These are phyloP conservation scores for Amiota communis DNA, from an alignment of 2,888 invertebrate genomes.

Conservation along the genomic window DNA sequence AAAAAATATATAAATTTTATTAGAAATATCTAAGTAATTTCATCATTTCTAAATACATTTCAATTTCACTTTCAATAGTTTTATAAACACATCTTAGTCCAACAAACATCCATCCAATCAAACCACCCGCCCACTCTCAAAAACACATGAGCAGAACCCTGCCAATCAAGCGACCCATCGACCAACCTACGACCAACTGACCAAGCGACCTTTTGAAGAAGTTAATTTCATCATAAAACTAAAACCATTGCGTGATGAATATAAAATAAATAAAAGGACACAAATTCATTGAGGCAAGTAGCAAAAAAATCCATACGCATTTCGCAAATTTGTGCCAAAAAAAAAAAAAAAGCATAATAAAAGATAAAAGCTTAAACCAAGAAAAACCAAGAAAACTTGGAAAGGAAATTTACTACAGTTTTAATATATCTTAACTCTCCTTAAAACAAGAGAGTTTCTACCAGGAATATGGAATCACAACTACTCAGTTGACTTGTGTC, in stretches of 20 bases:
- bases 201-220: constrained; percentile 25
- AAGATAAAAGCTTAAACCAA: constrained; percentile 26
- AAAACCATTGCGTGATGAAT: constrained; percentile 59
- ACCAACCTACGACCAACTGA: neutral
- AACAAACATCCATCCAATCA: too few relatives aligned
- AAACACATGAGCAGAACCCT: too few relatives aligned
- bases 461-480: too few relatives aligned
- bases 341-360: neutral
- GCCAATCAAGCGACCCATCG: too few relatives aligned
- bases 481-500: too few relatives aligned
- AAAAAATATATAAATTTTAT: neutral
- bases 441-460: too few relatives aligned
- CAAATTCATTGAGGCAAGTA: constrained; percentile 4
- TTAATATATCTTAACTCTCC: too few relatives aligned
- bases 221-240: constrained; percentile 64
- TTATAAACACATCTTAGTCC: neutral
- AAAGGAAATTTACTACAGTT: neutral
- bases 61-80: constrained; percentile 11
- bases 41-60: neutral
- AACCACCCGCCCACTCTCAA: too few relatives aligned
- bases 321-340: constrained; percentile 7
- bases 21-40: neutral
- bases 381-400: neutral
- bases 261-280: constrained; percentile 45
- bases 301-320: constrained; percentile 14